Evolutionary conservation across 2,113 vertebrate species (phyloP).

Genomic region (Phocoena sinus): DNA sequence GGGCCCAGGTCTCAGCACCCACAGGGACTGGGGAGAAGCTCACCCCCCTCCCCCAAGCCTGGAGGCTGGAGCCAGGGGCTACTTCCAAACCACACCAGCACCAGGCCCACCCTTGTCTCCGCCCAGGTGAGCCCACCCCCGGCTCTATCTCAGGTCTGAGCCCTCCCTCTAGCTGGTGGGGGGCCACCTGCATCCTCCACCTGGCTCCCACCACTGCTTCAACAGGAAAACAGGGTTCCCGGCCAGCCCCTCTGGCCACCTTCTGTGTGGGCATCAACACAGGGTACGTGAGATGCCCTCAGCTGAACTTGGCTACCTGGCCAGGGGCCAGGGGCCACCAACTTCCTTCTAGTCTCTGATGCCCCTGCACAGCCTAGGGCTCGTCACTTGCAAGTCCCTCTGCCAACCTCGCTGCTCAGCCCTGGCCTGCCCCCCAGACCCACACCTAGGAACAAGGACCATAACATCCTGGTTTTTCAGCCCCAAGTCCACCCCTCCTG

Average conservation of each 20-base stretch:
- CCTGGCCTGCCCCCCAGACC: neutral
- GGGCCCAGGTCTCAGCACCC: neutral
- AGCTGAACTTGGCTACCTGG: neutral
- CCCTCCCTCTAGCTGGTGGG: constrained; percentile 4
- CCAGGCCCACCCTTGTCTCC: neutral
- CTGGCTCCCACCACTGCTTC: constrained; percentile 45
- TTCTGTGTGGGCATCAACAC: neutral
- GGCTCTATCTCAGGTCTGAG: constrained; percentile 64
- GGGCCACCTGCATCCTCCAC: constrained; percentile 23
- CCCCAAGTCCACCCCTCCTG: neutral
- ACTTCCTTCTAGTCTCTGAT: neutral
- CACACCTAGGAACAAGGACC: neutral
- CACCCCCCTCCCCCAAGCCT: neutral
- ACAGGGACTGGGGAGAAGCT: neutral
- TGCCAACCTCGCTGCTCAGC: neutral
- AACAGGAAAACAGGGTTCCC: constrained; percentile 73
- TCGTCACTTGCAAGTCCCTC: neutral
- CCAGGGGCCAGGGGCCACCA: neutral
- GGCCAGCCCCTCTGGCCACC: constrained; percentile 27
- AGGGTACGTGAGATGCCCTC: neutral
- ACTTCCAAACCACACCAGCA: constrained; percentile 44
- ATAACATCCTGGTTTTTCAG: neutral
- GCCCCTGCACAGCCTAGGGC: neutral
- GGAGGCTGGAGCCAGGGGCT: constrained; percentile 34
- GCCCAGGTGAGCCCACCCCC: constrained; percentile 8